These are phyloP conservation scores for Melanerpes aurifrons DNA, from an alignment of 2,113 vertebrate genomes.

Conservation along the genomic window DNA sequence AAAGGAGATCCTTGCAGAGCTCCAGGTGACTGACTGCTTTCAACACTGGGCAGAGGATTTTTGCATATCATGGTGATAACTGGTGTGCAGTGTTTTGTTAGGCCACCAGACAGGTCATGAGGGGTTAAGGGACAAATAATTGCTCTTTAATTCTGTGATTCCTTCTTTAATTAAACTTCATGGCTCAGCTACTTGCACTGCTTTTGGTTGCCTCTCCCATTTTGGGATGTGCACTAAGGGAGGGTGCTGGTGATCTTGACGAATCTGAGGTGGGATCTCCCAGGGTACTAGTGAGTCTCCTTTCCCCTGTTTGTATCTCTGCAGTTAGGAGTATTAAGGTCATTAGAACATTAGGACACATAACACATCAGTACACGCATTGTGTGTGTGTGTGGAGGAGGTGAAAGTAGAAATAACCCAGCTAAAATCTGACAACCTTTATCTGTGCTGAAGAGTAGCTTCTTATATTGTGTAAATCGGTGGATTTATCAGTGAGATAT, in stretches of 20 bases:
- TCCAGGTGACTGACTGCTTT: conserved; percentile 81
- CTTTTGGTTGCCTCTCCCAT: conserved; percentile 12
- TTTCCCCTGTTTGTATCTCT: not conserved
- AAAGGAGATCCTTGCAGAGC: conserved; percentile 70
- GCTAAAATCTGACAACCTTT: not conserved
- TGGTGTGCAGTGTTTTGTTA: conserved; percentile 79
- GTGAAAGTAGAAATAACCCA: not conserved
- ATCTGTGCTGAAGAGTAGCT: not conserved
- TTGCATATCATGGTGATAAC: conserved; percentile 76
- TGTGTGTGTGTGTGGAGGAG: not conserved
- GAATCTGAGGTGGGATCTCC: not conserved
- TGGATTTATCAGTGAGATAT: not conserved
- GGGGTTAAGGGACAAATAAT: conserved; percentile 77
- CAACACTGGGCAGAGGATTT: conserved; percentile 78
- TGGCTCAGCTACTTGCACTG: conserved; percentile 30
- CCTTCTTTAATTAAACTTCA: conserved; percentile 74
- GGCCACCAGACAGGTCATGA: conserved; percentile 72
- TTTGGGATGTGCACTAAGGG: not conserved
- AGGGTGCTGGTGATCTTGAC: not conserved
- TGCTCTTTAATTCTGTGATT: conserved; percentile 79
- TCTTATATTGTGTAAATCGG: not conserved
- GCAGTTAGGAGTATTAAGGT: not conserved
- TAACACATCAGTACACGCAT: fast-evolving
- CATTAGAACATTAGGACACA: not conserved
- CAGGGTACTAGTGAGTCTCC: not conserved